These are phyloP conservation scores for Triops longicaudatus DNA, from an alignment of 1,140 invertebrate species.

Conservation along the genomic window DNA sequence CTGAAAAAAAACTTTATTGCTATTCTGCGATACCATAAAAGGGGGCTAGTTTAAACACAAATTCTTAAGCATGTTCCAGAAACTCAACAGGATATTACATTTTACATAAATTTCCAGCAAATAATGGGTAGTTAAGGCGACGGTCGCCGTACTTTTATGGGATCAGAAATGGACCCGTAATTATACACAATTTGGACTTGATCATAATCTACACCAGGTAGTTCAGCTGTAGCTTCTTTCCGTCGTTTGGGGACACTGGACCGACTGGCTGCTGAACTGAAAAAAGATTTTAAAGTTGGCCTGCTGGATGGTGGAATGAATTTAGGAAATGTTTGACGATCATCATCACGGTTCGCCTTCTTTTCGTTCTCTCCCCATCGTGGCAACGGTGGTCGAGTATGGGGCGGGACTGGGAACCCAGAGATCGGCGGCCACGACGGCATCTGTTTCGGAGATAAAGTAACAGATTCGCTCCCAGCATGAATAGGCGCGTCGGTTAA, in stretches of 20 bases:
- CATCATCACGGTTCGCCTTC: constrained; percentile 10
- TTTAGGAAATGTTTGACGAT: neutral
- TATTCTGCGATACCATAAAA: neutral
- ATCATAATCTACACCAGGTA: neutral
- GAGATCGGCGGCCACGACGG: too few relatives aligned
- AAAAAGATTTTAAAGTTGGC: neutral
- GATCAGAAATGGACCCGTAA: constrained; percentile 14
- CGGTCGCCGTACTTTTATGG: neutral
- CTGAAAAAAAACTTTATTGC: neutral
- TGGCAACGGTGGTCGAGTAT: neutral
- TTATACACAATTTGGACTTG: neutral
- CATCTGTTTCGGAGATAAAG: neutral
- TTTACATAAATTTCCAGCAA: neutral
- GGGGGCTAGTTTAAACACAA: neutral
- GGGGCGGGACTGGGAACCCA: too few relatives aligned
- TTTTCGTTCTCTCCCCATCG: constrained; percentile 6
- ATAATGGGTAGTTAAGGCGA: neutral
- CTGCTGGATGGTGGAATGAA: neutral
- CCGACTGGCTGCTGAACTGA: neutral
- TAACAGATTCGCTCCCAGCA: neutral
- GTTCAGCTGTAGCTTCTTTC: neutral
- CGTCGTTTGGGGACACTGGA: neutral
- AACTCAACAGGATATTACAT: neutral
- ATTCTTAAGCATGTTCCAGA: too few relatives aligned
- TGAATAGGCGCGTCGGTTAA: neutral